Evolutionary conservation across 2,888 invertebrate species (phyloP).

Genomic region (Tinea semifulvella): DNA sequence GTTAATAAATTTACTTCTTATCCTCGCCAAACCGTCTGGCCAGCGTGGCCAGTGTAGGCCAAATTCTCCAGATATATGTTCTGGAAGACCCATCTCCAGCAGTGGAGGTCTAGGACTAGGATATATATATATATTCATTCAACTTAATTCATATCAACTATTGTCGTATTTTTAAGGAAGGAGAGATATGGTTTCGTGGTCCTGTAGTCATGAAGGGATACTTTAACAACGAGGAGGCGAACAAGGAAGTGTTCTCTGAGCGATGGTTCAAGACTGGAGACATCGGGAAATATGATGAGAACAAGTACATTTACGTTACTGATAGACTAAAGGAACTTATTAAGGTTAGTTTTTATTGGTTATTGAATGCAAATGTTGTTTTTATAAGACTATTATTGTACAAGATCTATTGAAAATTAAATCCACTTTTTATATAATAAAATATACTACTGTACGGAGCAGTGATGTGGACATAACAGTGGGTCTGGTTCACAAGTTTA

Average conservation of each 20-base stretch:
- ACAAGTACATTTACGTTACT: conserved; percentile 72
- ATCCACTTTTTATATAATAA: not conserved
- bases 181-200: conserved; percentile 37
- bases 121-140: not conserved
- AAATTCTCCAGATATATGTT: too few species aligned
- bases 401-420: too few species aligned
- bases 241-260: conserved; percentile 69
- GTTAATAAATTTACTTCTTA: too few species aligned
- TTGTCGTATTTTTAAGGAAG: conserved; percentile 5
- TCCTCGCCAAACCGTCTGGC: too few species aligned
- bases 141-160: not conserved
- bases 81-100: too few species aligned
- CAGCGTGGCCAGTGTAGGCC: too few species aligned
- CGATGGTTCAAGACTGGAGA: conserved; percentile 86
- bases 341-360: conserved; percentile 60
- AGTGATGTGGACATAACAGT: too few species aligned
- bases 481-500: too few species aligned
- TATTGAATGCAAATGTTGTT: not conserved
- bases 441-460: not conserved
- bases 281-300: conserved; percentile 72
- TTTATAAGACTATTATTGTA: too few species aligned
- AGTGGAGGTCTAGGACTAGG: too few species aligned
- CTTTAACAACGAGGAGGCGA: conserved; percentile 75
- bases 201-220: conserved; percentile 74
- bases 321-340: conserved; percentile 85